A percentile compares a stretch with the other conserved stretches of the same genome.
These are phyloP conservation scores for Perizoma affinitatum DNA, from an alignment of 2,888 invertebrate species.

Conservation along the genomic window DNA sequence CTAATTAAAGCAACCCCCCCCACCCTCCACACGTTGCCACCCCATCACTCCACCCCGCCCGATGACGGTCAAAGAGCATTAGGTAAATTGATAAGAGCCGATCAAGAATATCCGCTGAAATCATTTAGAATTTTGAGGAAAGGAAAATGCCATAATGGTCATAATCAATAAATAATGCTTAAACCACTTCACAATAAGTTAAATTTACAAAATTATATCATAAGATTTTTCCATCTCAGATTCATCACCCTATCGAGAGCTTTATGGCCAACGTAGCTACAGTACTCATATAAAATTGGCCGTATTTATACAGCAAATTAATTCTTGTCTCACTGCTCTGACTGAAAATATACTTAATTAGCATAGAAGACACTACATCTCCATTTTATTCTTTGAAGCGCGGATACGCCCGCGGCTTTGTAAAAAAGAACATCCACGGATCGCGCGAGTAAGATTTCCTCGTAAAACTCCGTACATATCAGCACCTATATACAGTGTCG, in stretches of 20 bases:
- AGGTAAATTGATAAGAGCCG: conserved; percentile 42
- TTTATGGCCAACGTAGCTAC: too few species aligned
- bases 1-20: conserved; percentile 76
- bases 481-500: conserved; percentile 11
- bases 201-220: too few species aligned
- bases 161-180: too few species aligned
- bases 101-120: conserved; percentile 33
- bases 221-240: too few species aligned
- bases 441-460: conserved; percentile 72
- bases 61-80: conserved; percentile 53
- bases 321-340: conserved; percentile 14
- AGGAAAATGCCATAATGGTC: neutral
- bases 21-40: conserved; percentile 53
- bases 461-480: conserved; percentile 62
- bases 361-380: conserved; percentile 35
- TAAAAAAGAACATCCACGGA: conserved; percentile 73
- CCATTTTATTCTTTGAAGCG: conserved; percentile 52
- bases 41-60: conserved; percentile 41
- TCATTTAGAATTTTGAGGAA: conserved; percentile 28
- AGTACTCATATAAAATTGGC: neutral
- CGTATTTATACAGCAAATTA: conserved; percentile 12
- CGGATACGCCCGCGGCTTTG: conserved; percentile 60
- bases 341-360: conserved; percentile 23
- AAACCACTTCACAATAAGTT: too few species aligned
- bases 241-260: too few species aligned